Evolutionary conservation across 2,888 invertebrate species (phyloP).

Genomic region (Prosapia bicincta): DNA sequence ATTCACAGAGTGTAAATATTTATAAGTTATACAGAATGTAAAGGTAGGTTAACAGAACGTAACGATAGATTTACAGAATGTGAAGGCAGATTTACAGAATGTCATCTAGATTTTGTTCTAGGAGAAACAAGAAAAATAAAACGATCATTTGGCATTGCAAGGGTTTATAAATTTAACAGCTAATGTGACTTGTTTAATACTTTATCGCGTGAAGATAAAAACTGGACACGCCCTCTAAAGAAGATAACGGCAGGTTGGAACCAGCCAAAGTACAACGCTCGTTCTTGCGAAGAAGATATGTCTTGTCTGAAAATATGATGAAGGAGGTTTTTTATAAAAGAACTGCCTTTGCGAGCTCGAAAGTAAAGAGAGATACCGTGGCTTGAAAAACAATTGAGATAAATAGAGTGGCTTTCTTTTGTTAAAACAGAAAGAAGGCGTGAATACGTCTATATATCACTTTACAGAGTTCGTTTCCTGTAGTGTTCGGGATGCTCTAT

Average conservation of each 20-base stretch:
- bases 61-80: too few relatives aligned
- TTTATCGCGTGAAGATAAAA: background rate
- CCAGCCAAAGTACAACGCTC: background rate
- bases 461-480: constrained; percentile 10
- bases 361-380: background rate
- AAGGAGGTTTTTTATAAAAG: background rate
- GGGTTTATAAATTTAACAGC: background rate
- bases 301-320: background rate
- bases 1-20: too few relatives aligned
- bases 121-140: too few relatives aligned
- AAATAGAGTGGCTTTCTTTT: background rate
- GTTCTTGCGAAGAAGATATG: background rate
- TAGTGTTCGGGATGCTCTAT: constrained; percentile 7
- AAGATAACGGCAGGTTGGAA: background rate
- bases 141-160: too few relatives aligned
- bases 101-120: too few relatives aligned
- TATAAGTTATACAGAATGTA: too few relatives aligned
- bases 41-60: too few relatives aligned
- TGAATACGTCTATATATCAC: constrained; percentile 24
- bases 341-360: background rate
- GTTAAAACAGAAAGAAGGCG: constrained; percentile 11
- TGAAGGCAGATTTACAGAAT: too few relatives aligned
- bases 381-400: background rate
- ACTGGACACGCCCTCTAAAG: background rate
- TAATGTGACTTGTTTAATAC: constrained; percentile 2